Conservation (phyloP, 2,113 vertebrate genomes). For the Pachypanchax playfairii region DNA sequence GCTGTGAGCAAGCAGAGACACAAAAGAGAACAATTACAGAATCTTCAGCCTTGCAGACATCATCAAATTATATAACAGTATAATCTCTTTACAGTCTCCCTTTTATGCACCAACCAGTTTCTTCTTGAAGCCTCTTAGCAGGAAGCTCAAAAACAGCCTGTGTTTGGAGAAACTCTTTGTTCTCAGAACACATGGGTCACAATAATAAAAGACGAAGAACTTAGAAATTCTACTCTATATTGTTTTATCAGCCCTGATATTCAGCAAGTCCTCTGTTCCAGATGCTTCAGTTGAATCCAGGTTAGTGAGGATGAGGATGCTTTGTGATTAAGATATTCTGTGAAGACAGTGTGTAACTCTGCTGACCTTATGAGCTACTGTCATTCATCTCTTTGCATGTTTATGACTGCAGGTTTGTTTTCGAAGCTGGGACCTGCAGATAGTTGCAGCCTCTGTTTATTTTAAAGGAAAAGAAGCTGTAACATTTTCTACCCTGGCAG, state of each 20-base stretch:
- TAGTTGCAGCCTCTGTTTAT: background rate
- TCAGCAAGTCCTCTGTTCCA: slow-evolving; percentile 1
- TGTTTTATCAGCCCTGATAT: background rate
- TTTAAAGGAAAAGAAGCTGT: background rate
- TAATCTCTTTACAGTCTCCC: background rate
- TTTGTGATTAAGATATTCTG: slow-evolving; percentile 38
- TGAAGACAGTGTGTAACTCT: background rate
- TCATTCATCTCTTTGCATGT: slow-evolving; percentile 14
- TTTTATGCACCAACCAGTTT: slow-evolving; percentile 19
- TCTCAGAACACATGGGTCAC: slow-evolving; percentile 36
- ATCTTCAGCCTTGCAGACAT: slow-evolving; percentile 10
- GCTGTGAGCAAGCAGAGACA: background rate
- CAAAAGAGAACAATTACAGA: slow-evolving; percentile 4
- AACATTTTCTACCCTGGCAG: background rate
- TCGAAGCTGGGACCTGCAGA: slow-evolving; percentile 6
- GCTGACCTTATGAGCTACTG: slow-evolving; percentile 12
- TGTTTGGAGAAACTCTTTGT: background rate
- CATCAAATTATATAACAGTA: slow-evolving; percentile 30
- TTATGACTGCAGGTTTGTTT: slow-evolving; percentile 7
- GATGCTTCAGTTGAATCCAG: background rate
- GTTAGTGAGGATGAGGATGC: background rate
- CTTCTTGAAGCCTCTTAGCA: background rate
- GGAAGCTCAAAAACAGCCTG: slow-evolving; percentile 24
- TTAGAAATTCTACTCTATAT: background rate
- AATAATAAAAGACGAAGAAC: slow-evolving; percentile 2